phyloP scores from a whole-genome alignment of 2,797 vertebrate genomes.

The Capromys pilorides region DNA sequence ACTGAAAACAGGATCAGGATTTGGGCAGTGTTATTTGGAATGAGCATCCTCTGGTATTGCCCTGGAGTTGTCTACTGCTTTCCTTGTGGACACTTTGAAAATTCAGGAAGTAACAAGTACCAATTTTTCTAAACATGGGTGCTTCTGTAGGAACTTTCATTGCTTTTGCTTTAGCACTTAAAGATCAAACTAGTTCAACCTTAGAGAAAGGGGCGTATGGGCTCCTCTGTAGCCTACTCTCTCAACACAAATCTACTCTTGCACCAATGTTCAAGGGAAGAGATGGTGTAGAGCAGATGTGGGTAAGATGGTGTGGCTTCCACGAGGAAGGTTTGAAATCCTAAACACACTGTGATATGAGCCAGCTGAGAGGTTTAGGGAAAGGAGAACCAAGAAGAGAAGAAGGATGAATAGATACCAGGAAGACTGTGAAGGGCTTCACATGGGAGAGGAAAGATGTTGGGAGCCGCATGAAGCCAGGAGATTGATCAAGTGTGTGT shows the following conservation, averaged over 20 bases:
- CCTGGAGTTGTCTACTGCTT: background rate
- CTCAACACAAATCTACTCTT: background rate
- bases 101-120: no score
- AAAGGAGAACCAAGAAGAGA: background rate
- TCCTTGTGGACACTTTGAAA: background rate
- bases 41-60: background rate
- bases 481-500: no score
- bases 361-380: background rate
- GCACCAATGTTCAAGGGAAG: background rate
- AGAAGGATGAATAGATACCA: background rate
- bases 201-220: background rate
- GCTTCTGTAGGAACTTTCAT: background rate
- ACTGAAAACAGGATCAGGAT: background rate
- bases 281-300: background rate
- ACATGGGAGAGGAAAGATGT: background rate
- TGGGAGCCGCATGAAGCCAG: no score
- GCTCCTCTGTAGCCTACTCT: background rate
- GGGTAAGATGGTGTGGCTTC: background rate
- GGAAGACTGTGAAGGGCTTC: background rate
- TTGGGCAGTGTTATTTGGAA: background rate
- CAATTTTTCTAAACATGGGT: background rate
- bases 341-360: background rate
- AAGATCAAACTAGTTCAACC: background rate
- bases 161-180: background rate
- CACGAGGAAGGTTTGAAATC: no score